A percentile compares a stretch with the other conserved stretches of the same genome.
Evolutionary conservation across 2,888 invertebrate species (phyloP).

Genomic region (Cantharis lateralis): DNA sequence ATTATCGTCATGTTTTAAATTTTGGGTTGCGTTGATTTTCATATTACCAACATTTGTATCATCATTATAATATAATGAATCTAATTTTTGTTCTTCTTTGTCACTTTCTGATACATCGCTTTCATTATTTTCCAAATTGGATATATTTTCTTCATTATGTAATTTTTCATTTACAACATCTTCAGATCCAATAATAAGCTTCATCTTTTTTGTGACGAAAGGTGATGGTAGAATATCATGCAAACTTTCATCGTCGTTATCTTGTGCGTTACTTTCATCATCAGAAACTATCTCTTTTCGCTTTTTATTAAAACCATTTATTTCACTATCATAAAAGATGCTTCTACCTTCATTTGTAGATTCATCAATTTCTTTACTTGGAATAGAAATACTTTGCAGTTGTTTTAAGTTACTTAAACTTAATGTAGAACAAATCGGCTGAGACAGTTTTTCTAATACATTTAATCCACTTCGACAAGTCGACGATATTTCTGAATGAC

Average conservation of each 20-base stretch:
- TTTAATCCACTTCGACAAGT: constrained; percentile 17
- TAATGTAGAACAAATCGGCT: constrained; percentile 17
- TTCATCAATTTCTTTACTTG: background rate
- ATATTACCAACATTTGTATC: background rate
- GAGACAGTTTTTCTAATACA: constrained; percentile 16
- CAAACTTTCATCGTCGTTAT: background rate
- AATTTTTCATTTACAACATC: background rate
- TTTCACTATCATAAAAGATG: background rate
- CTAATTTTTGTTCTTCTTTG: background rate
- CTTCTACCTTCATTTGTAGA: background rate
- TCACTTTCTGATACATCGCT: background rate
- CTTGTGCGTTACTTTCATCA: background rate
- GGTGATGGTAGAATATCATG: background rate
- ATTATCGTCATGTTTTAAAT: background rate
- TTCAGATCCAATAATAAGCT: background rate
- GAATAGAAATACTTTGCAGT: background rate
- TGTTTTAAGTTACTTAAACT: background rate
- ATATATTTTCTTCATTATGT: background rate
- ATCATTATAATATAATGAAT: background rate
- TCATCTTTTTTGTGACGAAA: background rate
- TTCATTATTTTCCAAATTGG: background rate
- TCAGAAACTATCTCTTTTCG: background rate
- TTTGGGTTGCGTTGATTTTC: background rate
- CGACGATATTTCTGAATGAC: constrained; percentile 13
- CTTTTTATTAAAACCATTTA: background rate